phyloP scores from a whole-genome alignment of 1,140 invertebrate species.

The Pseudomyrmex concolor region DNA sequence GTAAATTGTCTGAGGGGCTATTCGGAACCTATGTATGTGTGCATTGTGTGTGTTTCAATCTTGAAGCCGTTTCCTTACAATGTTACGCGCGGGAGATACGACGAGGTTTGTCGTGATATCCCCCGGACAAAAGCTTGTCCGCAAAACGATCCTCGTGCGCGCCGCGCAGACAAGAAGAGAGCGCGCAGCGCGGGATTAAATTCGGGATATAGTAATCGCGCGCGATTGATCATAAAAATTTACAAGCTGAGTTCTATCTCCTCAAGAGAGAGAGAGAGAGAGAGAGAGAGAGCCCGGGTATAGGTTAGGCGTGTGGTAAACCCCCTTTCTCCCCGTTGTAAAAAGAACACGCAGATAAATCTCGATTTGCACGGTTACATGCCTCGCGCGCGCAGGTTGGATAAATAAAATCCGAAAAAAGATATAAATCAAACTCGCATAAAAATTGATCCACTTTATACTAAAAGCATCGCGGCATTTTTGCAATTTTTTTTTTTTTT shows the following conservation, averaged over 20 bases:
- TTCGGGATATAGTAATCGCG: slow-evolving; percentile 9
- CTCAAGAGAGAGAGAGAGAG: no score
- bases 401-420: background rate
- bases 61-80: slow-evolving; percentile 15
- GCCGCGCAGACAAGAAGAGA: background rate
- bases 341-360: slow-evolving; percentile 10
- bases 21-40: background rate
- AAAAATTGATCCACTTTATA: background rate
- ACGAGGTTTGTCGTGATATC: background rate
- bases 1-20: slow-evolving; percentile 8
- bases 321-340: background rate
- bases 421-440: slow-evolving; percentile 9
- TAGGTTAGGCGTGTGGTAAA: background rate
- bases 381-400: background rate
- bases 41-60: slow-evolving; percentile 21
- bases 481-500: background rate
- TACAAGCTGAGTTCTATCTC: background rate
- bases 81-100: background rate
- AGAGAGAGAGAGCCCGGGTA: no score
- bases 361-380: slow-evolving; percentile 21
- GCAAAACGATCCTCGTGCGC: slow-evolving; percentile 6
- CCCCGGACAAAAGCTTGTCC: background rate
- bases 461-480: no score
- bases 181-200: background rate
- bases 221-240: slow-evolving; percentile 3